Percentiles rank a stretch among this genome's conserved stretches.
Evolutionary conservation across 2,797 vertebrate genomes (phyloP).

Genomic region (Sebastes dallii): DNA sequence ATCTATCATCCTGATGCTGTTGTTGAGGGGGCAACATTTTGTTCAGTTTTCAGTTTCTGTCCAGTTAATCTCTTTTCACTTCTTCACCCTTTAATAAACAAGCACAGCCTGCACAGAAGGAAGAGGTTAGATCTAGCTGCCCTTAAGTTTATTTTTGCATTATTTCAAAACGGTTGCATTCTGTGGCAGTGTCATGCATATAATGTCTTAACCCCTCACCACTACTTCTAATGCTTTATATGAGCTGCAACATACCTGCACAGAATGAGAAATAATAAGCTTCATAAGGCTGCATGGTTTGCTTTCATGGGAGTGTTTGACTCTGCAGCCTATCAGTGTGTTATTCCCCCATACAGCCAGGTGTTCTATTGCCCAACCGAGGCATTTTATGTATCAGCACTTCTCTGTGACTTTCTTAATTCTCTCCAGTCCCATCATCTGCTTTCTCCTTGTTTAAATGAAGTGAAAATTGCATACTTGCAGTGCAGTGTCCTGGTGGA

Average conservation of each 20-base stretch:
- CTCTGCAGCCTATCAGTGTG: conserved; percentile 35
- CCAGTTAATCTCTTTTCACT: neutral
- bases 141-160: neutral
- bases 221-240: neutral
- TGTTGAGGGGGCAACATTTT: neutral
- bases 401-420: conserved; percentile 26
- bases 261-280: conserved; percentile 16
- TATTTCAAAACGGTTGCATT: neutral
- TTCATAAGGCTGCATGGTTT: conserved; percentile 25
- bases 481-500: conserved; percentile 19
- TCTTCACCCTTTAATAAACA: neutral
- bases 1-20: neutral
- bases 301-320: conserved; percentile 40
- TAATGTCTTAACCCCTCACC: neutral
- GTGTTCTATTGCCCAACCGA: conserved; percentile 36
- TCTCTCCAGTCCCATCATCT: neutral
- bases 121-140: neutral
- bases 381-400: conserved; percentile 47
- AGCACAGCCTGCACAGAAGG: neutral
- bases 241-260: conserved; percentile 2
- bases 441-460: conserved; percentile 37
- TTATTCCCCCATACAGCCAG: conserved; percentile 21
- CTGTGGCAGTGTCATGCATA: neutral
- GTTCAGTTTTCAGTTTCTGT: neutral
- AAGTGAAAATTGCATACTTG: conserved; percentile 50